Evolutionary conservation across 2,888 invertebrate species (phyloP), one percentile per base, ranked within the genome.

Genomic region (Furcula furcula): DNA sequence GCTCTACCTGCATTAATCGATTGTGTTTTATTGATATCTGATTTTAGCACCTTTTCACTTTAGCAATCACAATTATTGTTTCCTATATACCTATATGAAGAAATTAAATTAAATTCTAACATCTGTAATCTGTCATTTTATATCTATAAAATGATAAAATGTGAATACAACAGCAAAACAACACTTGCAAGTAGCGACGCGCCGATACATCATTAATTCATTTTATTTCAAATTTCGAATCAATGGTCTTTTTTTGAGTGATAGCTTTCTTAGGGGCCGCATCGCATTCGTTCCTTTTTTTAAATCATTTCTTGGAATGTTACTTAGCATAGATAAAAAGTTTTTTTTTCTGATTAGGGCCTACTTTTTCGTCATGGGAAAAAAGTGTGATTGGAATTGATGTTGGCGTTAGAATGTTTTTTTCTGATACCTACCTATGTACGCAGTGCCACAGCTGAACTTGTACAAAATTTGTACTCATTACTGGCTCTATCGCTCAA

Each of bases 201-300:
- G 37, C 54, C 61, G 63, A 67, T 65, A 55, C 55, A 70, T 70
- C 66, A 73, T 69, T 65, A 63, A 65, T 71, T 69, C 41, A 60
- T 65, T 65, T 68, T 62, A 65, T 65, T 68, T 67, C 45, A 55
- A 64, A 70, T 38, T 54, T 62, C 52, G 54, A 64, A 58, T 46
- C 47, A 46, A 49, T 55, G 56, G 57, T 50, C 50, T 38, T 60
- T 58, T 57, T 50, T 65, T 49, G 51, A 60, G 36, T 58, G 58
- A 62, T 59, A 52, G 53, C 55, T 65, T 58, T 60, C 48, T 53
- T 54, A 52, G 43, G 41, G 33, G 53, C 42, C 49, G 49, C 10
- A 40, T 33, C 43, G 41, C 40, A 47, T 55, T 45, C 43, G 25
- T 20, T n/a, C n/a, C n/a, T n/a, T 26, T 27, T 31, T 15, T 13